Evolutionary conservation across 2,113 vertebrate genomes (phyloP).

Genomic region (Microtus ochrogaster): DNA sequence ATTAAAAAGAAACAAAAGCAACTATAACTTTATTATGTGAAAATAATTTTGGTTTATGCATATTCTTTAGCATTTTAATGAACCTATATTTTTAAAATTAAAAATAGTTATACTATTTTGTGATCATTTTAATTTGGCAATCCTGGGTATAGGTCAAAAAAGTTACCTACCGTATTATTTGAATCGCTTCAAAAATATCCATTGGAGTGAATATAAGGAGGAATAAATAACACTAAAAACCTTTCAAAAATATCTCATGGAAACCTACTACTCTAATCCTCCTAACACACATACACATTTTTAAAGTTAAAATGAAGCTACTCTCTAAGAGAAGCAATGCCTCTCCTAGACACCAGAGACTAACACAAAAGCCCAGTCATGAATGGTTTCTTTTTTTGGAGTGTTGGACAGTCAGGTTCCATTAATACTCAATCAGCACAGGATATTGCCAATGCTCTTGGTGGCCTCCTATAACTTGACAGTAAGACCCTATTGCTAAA

Average conservation of each 20-base stretch:
- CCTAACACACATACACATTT: background rate
- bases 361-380: background rate
- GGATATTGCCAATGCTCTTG: background rate
- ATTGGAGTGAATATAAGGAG: background rate
- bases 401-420: background rate
- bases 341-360: background rate
- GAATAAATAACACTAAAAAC: background rate
- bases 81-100: background rate
- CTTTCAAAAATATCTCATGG: background rate
- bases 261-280: background rate
- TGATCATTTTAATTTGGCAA: background rate
- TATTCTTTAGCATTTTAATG: conserved; percentile 1
- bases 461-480: background rate
- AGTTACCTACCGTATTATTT: background rate
- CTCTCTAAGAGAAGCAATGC: background rate
- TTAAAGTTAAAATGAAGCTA: background rate
- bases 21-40: background rate
- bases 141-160: background rate
- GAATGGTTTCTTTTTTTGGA: background rate
- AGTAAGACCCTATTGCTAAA: background rate
- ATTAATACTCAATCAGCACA: background rate
- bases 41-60: conserved; percentile 27
- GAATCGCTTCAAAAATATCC: background rate
- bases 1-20: conserved; percentile 29
- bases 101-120: background rate